Percentiles rank a stretch among this genome's conserved stretches.
Conservation (phyloP, 2,797 vertebrate species). For the Myotis pilosus region DNA sequence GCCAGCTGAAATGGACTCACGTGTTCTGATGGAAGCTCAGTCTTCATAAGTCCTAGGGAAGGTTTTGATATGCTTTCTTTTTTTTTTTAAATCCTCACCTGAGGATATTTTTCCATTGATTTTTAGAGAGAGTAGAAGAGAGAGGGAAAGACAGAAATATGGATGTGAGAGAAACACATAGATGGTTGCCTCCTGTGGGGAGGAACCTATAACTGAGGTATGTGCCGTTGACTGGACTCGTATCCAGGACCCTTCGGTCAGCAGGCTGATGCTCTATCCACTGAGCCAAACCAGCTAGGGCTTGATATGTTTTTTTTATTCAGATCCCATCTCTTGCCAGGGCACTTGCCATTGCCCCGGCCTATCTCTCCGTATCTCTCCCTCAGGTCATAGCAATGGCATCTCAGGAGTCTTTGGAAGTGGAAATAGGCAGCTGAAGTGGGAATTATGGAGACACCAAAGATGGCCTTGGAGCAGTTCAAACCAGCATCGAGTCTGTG, state of each 20-base stretch:
- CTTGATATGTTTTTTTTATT: not conserved
- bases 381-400: not conserved
- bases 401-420: not conserved
- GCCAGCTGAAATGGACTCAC: not conserved
- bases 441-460: not conserved
- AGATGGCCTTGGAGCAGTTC: not conserved
- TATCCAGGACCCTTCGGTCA: too few species aligned
- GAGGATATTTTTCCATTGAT: too few species aligned
- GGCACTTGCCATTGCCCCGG: not conserved
- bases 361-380: not conserved
- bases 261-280: too few species aligned
- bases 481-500: not conserved
- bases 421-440: not conserved
- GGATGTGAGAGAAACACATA: too few species aligned
- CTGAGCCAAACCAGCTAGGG: too few species aligned
- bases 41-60: not conserved
- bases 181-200: too few species aligned
- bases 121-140: too few species aligned
- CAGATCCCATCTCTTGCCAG: not conserved
- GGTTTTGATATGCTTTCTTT: not conserved
- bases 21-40: not conserved
- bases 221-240: too few species aligned
- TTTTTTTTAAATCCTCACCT: too few species aligned
- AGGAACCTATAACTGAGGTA: too few species aligned
- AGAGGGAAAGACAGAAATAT: too few species aligned